Base-by-base conservation (phyloP, 2,113 vertebrate species). In the Ctenomys sociabilis region DNA sequence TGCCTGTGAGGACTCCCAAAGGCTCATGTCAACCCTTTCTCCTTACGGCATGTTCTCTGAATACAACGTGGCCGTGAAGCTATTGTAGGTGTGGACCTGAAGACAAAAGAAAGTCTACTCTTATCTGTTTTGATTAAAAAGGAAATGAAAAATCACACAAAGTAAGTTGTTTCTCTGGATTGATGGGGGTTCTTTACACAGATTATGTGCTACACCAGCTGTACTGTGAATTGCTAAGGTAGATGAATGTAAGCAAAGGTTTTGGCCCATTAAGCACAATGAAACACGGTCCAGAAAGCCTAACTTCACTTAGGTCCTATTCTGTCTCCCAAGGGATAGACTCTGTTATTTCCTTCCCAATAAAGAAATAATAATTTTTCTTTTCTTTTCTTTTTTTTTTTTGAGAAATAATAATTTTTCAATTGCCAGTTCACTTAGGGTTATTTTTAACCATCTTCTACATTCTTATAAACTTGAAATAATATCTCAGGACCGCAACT, bases 161-260 rank as follows among this genome's bases (percentile, higher is more conserved):
- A 94, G 35, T 8, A 88, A 93, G 35, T 35, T 77, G 26, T 59
- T 49, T 63, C 26, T 40, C 28, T 35, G 7, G 45, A 61, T 17
- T 22, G 11, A 90, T n/a, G 22, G 80, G 54, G 13, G 88, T 95
- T 96, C 85, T 82, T 92, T 90, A 90, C 28, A 72, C 37, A 73
- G 90, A 84, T 37, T 40, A 68, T 75, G 9, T 89, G 37, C 68
- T 81, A 10, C 37, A 73, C 90, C 92, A 61, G 14, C 77, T 85
- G 63, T 21, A 43, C 52, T 37, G 28, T 57, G 45, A 84, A 66
- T 40, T 88, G 59, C 93, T 64, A 72, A 90, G n/a, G 49, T 49
- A 80, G 86, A 88, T 75, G 21, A 90, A 87, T 59, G 80, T 94
- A 92, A 97, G 90, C 75, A 90, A 78, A 75, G 45, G 37, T 57